A percentile compares a stretch with the other conserved stretches of the same genome.
phyloP scores from a whole-genome alignment of 2,797 vertebrate species.

The Galagoides demidoff region DNA sequence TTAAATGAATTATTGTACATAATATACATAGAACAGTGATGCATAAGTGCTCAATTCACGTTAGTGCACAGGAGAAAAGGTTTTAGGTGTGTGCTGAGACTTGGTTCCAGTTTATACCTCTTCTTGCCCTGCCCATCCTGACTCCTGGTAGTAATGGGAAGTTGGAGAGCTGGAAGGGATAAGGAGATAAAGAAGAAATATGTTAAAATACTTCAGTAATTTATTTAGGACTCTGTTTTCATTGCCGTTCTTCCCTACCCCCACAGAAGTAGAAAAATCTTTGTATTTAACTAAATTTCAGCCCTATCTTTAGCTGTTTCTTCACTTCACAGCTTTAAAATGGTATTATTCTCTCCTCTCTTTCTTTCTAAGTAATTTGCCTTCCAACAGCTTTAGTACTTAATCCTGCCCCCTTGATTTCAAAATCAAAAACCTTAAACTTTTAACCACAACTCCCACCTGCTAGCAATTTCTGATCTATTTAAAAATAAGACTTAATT shows the following conservation, averaged over 20 bases:
- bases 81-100: background rate
- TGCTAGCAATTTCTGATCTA: background rate
- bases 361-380: background rate
- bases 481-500: slow-evolving; percentile 2
- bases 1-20: background rate
- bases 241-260: background rate
- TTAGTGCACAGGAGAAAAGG: background rate
- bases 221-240: background rate
- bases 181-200: background rate
- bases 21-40: background rate
- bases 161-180: background rate
- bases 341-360: too few relatives aligned
- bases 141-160: background rate
- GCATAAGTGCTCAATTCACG: background rate
- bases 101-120: background rate
- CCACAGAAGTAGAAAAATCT: background rate
- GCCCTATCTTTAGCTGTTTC: background rate
- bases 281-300: background rate
- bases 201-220: background rate
- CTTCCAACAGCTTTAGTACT: background rate
- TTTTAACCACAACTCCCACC: background rate
- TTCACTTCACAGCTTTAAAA: background rate
- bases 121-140: background rate
- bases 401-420: background rate
- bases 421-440: background rate